These are phyloP conservation scores for Onthophagus sagittarius DNA, from an alignment of 2,888 invertebrate species.

Conservation along the genomic window DNA sequence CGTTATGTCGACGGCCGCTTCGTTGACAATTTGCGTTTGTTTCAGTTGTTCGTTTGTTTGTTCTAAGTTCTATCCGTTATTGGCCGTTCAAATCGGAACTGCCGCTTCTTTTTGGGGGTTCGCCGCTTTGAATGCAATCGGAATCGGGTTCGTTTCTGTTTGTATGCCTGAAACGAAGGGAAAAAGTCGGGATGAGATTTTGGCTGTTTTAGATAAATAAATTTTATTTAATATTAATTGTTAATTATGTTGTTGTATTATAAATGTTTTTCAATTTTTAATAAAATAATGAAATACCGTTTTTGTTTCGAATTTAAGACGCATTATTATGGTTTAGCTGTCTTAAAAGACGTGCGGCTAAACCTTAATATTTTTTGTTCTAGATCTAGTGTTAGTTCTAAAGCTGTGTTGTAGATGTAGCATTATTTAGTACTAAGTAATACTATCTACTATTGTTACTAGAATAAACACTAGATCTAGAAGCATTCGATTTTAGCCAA, in stretches of 20 bases:
- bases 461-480: no score
- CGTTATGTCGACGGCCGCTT: constrained; percentile 68
- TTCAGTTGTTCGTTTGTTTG: constrained; percentile 71
- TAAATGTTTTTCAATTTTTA: no score
- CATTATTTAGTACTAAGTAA: no score
- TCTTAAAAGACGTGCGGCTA: no score
- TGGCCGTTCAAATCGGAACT: constrained; percentile 56
- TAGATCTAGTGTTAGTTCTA: no score
- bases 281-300: no score
- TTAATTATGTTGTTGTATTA: neutral
- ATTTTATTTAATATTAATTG: neutral
- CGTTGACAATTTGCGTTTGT: constrained; percentile 70
- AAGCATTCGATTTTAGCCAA: no score
- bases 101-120: constrained; percentile 70
- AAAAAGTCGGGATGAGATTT: constrained; percentile 23
- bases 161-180: constrained; percentile 27
- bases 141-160: constrained; percentile 63
- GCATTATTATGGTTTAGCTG: no score
- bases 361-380: no score
- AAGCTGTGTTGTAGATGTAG: no score
- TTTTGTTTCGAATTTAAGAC: no score
- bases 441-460: no score
- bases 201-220: constrained; percentile 1
- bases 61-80: constrained; percentile 62
- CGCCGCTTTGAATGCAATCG: constrained; percentile 54